Evolutionary conservation across 2,888 invertebrate genomes (phyloP).

Genomic region (Tachina lurida): DNA sequence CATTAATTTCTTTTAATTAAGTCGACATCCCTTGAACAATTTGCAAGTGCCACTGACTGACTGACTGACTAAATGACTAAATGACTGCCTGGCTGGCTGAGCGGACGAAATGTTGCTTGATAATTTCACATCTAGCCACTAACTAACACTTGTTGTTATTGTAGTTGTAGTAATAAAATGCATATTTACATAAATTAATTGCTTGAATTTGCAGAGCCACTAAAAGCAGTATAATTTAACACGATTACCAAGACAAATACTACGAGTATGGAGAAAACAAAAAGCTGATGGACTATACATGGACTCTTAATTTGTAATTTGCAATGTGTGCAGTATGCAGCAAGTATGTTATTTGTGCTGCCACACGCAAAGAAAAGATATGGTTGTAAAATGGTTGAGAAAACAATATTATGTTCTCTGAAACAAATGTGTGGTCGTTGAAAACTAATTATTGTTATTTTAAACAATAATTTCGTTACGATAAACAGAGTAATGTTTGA

Average conservation of each 20-base stretch:
- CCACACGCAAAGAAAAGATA: too few relatives aligned
- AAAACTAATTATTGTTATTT: too few relatives aligned
- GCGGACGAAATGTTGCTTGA: conserved; percentile 18
- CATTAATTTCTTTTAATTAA: conserved; percentile 57
- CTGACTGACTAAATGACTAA: background rate
- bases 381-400: too few relatives aligned
- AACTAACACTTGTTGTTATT: background rate
- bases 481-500: too few relatives aligned
- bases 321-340: background rate
- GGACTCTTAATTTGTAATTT: conserved; percentile 11
- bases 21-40: conserved; percentile 50
- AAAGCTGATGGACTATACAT: conserved; percentile 18
- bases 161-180: conserved; percentile 57
- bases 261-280: conserved; percentile 54
- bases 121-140: background rate
- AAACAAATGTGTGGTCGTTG: too few relatives aligned
- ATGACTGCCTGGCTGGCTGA: conserved; percentile 14
- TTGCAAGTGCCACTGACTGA: conserved; percentile 18
- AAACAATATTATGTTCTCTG: too few relatives aligned
- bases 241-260: conserved; percentile 65
- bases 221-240: conserved; percentile 68
- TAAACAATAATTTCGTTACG: too few relatives aligned
- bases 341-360: conserved; percentile 16
- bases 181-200: conserved; percentile 72
- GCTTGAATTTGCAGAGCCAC: conserved; percentile 65